Evolutionary conservation across 2,888 invertebrate species (phyloP).

Genomic region (Dicyrtomina minuta): DNA sequence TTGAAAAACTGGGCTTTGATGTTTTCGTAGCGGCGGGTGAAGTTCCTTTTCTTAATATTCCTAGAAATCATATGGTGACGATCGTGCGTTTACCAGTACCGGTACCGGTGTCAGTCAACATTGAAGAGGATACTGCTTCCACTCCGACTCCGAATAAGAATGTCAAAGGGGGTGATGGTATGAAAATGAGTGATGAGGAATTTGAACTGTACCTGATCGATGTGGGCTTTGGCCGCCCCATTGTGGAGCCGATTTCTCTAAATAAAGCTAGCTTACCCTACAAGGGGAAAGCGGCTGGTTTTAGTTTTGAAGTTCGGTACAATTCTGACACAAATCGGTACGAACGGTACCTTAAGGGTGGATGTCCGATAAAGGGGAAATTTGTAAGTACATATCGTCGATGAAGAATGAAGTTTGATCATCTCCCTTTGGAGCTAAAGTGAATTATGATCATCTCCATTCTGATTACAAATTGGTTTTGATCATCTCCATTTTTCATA

Average conservation of each 20-base stretch:
- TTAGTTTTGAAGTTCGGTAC: background rate
- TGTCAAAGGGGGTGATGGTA: no score
- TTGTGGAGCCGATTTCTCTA: background rate
- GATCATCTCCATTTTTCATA: background rate
- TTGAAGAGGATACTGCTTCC: background rate
- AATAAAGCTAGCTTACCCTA: background rate
- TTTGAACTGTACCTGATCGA: conserved; percentile 1
- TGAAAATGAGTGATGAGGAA: no score
- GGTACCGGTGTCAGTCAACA: no score
- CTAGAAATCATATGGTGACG: background rate
- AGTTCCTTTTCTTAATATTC: no score
- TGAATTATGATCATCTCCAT: background rate
- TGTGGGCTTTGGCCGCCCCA: conserved; percentile 1
- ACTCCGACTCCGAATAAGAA: background rate
- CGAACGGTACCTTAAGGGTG: background rate
- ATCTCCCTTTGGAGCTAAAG: no score
- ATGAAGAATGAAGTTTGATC: no score
- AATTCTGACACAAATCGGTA: background rate
- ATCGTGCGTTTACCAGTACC: background rate
- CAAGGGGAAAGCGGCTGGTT: background rate
- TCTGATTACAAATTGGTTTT: no score
- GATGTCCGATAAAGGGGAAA: conserved; percentile 1
- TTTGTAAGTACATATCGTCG: no score
- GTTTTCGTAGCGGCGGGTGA: background rate
- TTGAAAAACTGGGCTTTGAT: background rate